Base-by-base conservation (phyloP, 2,888 invertebrate species). In the Melanostoma mellinum region DNA sequence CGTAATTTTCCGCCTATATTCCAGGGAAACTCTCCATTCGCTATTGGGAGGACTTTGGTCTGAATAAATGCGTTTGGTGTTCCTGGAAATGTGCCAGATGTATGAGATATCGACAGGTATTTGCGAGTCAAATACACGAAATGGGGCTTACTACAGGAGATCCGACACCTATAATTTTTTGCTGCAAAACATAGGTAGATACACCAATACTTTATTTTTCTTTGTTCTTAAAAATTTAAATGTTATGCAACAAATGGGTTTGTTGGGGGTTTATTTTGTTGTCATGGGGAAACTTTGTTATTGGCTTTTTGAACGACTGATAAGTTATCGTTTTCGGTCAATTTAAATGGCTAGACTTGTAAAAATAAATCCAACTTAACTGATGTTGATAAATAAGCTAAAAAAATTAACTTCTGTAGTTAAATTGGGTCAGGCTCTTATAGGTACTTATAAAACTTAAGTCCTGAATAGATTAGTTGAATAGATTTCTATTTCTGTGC, bases 11-110 rank as follows among this genome's bases (percentile, higher is more conserved):
- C 88, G 88, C 89, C 89, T 90, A 90, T 90, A 89, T 90, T 90
- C 79, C 87, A 88, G 87, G 90, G 88, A 89, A 90, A 86, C 87
- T 86, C 89, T 86, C 89, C 88, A 80, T 87, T 87, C 86, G 87
- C 87, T 65, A 85, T 85, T 85, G 87, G 86, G 78, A 88, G 88
- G 91, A 90, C 86, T 52, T 80, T 55, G 71, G 78, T 84, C 87
- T 86, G 90, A 90, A 87, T 88, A 87, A 81, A 68, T 87, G 87
- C 86, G 87, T 85, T 85, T 85, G 88, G 90, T 89, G 90, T 89
- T 88, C 87, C 87, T 88, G 88, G 88, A 89, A 91, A 90, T 86
- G 89, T 90, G 91, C 90, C 90, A 90, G 89, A 90, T 85, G 68
- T 84, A 73, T 90, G 2, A 90, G 90, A 87, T 86, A 90, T 90